Base-by-base conservation (phyloP, 35 echinoderm and acorn worm genomes). In the Lytechinus variegatus region DNA sequence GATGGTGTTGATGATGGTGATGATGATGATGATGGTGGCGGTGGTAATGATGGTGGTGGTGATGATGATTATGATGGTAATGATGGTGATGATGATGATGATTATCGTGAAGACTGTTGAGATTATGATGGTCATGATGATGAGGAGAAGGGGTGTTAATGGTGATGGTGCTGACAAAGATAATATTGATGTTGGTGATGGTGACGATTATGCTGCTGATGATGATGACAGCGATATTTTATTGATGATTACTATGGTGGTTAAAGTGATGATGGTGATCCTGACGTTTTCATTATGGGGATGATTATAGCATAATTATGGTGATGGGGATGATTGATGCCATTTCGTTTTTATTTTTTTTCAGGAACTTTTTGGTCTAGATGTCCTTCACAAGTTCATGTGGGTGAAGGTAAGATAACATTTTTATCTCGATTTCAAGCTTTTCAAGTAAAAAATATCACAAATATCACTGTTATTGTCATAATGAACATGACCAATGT, bases 311-410 rank as follows among this genome's bases (percentile, higher is more conserved):
- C 10, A 56, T n/a, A n/a, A n/a, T n/a, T n/a, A n/a, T 44, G 33
- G 33, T 60, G 57, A 12, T 60, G 10, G 9, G 16, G 57, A 60
- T 2, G 10, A 16, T 10, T 60, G 3, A 12, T 12, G 16, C 16
- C 66, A 24, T 79, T 24, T n/a, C 3, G 16, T 79, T 79, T 79
- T n/a, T 3, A 28, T 21, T 89, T 87, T 9, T 72, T 86, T 91
- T 21, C 56, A 97, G 96, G 98, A 99, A 87, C 92, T 99, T 7
- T 96, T 97, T 93, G 98, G 98, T 4, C 93, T 99, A 27, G 98
- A 99, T 97, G 96, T 97, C 9, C 87, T 99, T 55, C 98, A 99
- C 61, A 99, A 99, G 52, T 96, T 96, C 86, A 94, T 97, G 52
- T 99, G 98, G 98, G 96, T 97, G 11, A 99, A 99, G 98, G 98